Percentiles rank a stretch among this genome's conserved stretches.
Conservation (phyloP, 1,140 invertebrate genomes). For the Probaryconus sp. region DNA sequence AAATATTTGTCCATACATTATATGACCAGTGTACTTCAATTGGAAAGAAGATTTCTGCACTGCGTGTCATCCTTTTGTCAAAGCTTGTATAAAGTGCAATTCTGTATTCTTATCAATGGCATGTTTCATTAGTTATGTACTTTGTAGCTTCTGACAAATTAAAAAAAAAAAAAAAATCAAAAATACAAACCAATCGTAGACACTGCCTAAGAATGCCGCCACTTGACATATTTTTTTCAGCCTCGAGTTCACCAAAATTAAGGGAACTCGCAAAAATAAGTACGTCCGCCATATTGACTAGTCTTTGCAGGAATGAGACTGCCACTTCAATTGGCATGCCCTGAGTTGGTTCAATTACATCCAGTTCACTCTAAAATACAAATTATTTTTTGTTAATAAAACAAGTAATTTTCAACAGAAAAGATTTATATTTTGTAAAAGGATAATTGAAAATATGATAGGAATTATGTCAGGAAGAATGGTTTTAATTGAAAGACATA, state of each 20-base stretch:
- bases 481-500: too few relatives aligned
- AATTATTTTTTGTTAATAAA: too few relatives aligned
- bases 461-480: too few relatives aligned
- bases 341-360: slow-evolving; percentile 98
- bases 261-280: slow-evolving; percentile 98
- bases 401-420: too few relatives aligned
- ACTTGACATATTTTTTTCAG: slow-evolving; percentile 99
- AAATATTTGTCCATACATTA: background rate
- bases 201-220: slow-evolving; percentile 98
- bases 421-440: too few relatives aligned
- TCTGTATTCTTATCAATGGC: slow-evolving; percentile 9
- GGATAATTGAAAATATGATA: too few relatives aligned
- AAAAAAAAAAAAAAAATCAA: slow-evolving; percentile 1
- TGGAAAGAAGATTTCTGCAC: slow-evolving; percentile 12
- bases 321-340: slow-evolving; percentile 99
- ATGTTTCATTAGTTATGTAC: background rate
- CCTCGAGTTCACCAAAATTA: slow-evolving; percentile 98
- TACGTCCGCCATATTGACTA: slow-evolving; percentile 99
- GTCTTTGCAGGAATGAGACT: slow-evolving; percentile 95
- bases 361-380: slow-evolving; percentile 91
- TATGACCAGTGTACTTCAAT: background rate
- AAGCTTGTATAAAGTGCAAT: slow-evolving; percentile 1
- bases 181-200: slow-evolving; percentile 89
- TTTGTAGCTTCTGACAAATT: background rate
- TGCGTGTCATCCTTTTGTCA: slow-evolving; percentile 24